Base-by-base conservation (phyloP, 2,113 vertebrate species). In the Uria aalge region DNA sequence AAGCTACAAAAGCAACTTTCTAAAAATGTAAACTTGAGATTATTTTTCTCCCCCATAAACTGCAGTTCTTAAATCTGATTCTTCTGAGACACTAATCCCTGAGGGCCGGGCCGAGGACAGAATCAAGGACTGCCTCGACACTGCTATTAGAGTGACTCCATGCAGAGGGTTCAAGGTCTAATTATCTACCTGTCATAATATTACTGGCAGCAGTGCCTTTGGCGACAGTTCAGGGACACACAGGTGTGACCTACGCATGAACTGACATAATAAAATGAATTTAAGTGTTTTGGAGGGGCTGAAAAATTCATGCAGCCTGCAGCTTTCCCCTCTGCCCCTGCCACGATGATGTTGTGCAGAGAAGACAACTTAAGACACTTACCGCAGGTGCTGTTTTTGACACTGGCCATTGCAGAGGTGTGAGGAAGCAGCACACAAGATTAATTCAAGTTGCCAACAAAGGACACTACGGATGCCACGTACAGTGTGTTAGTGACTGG, bases 241-340 rank as follows among this genome's bases (percentile, higher is more conserved):
- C 45, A 83, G 55, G 29, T 88, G 56, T 88, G 85, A 91, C 83
- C 72, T 59, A 3, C 23, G 16, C 30, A 29, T 73, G 85, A 96
- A 94, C 95, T 66, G 36, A 77, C 59, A 73, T 52, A 79, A 64
- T 36, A 43, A 53, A 43, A 62, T 38, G 50, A 76, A 73, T 83
- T 56, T 20, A 73, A 79, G 53, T 62, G 57, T 36, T 92, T 92
- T 11, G 32, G 53, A 94, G 75, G 29, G 56, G 20, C 41, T 86
- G 50, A 77, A 80, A 87, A 77, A 63, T 71, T 90, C 50, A 57
- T 15, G 26, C 47, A 86, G 83, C 76, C 91, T 34, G 29, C 45
- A 84, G 91, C 72, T 84, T 77, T 86, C n/a, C 63, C 79, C 64
- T 94, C 89, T 96, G 83, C 41, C 73, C 76, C 91, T 94, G 56